Percentiles rank a stretch among this genome's conserved stretches.
These are phyloP conservation scores for Halcyon chelicuti DNA, from an alignment of 2,797 vertebrate genomes.

Conservation along the genomic window DNA sequence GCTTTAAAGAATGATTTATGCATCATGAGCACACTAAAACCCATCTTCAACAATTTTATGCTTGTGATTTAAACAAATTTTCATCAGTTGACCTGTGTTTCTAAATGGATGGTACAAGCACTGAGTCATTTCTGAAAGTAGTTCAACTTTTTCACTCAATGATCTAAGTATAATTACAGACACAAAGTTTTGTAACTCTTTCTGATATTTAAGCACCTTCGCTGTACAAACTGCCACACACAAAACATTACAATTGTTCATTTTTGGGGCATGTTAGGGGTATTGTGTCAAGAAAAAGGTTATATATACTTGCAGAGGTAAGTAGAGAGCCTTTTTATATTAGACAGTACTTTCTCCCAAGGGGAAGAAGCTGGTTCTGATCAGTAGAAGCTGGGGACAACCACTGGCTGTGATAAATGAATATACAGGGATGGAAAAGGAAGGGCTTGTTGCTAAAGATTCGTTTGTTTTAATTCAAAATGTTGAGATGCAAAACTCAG, in stretches of 20 bases:
- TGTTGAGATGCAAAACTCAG: neutral
- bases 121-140: neutral
- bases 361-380: neutral
- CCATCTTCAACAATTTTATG: neutral
- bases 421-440: neutral
- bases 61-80: neutral
- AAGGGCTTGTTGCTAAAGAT: neutral
- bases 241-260: neutral
- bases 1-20: neutral
- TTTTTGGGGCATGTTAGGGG: accelerated
- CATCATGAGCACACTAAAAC: neutral
- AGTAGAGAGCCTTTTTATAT: neutral
- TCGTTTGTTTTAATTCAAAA: neutral
- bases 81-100: neutral
- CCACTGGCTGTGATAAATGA: neutral
- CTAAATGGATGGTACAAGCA: neutral
- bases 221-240: neutral
- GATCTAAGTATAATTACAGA: neutral
- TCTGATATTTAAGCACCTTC: neutral
- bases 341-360: neutral
- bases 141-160: neutral
- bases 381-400: neutral
- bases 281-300: neutral
- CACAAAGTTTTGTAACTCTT: neutral
- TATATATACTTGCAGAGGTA: neutral